A percentile compares a stretch with the other conserved stretches of the same genome.
Conservation (phyloP, 2,113 vertebrate species). For the Xiphorhynchus elegans region DNA sequence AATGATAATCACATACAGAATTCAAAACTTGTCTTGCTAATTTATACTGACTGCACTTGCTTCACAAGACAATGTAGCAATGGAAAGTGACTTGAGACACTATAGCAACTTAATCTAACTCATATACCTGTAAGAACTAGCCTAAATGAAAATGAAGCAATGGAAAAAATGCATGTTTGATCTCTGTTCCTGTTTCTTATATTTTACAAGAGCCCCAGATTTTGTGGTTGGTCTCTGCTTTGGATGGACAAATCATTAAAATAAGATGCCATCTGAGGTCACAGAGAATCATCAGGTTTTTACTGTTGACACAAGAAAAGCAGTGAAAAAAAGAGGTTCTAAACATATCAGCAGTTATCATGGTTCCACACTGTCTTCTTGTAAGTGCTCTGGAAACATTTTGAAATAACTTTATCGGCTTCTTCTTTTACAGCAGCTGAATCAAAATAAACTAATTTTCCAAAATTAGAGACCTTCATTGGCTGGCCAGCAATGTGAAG, state of each 20-base stretch:
- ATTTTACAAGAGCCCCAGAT: neutral
- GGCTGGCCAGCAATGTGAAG: neutral
- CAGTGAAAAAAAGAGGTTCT: neutral
- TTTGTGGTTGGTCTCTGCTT: neutral
- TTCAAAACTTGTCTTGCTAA: neutral
- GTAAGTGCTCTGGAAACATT: neutral
- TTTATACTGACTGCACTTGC: neutral
- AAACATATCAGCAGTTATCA: neutral
- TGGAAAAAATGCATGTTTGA: neutral
- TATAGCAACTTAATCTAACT: neutral
- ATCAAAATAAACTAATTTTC: neutral
- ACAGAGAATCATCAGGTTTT: neutral
- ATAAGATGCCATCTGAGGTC: neutral
- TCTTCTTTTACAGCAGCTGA: neutral
- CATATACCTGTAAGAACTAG: neutral
- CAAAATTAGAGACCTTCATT: neutral
- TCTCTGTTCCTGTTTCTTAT: neutral
- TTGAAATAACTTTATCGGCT: neutral
- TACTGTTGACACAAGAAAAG: neutral
- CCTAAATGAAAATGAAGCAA: neutral
- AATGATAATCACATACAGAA: neutral
- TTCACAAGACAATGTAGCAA: neutral
- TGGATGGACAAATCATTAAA: neutral
- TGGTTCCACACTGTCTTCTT: neutral
- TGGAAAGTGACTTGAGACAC: neutral